These are phyloP conservation scores for Ctenoplectra terminalis DNA, from an alignment of 1,140 invertebrate genomes.

Conservation along the genomic window DNA sequence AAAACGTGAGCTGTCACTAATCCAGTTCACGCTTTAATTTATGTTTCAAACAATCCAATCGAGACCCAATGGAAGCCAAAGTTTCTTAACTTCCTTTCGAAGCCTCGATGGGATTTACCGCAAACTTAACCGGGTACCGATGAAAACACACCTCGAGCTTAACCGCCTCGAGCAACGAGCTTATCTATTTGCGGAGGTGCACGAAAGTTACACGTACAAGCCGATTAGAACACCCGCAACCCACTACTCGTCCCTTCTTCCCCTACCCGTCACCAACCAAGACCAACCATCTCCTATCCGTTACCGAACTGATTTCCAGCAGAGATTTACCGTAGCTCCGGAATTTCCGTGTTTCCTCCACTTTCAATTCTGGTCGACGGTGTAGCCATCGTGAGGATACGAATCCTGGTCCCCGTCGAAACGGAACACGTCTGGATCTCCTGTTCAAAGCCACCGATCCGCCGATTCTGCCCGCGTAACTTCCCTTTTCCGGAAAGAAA, in stretches of 20 bases:
- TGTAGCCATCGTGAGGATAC: constrained; percentile 25
- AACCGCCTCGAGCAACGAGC: constrained; percentile 49
- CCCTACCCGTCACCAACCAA: neutral
- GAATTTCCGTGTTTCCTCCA: constrained; percentile 60
- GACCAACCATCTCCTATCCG: neutral
- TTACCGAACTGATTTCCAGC: constrained; percentile 52
- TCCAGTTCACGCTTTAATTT: neutral
- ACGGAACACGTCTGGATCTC: constrained; percentile 50
- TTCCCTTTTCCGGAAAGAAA: neutral
- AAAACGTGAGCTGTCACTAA: neutral
- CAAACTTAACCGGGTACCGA: constrained; percentile 43
- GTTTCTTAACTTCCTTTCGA: constrained; percentile 1
- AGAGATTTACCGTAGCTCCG: constrained; percentile 59
- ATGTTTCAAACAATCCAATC: neutral
- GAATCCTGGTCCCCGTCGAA: constrained; percentile 9
- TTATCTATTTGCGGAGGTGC: constrained; percentile 57
- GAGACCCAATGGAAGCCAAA: neutral
- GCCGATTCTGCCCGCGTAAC: constrained; percentile 20
- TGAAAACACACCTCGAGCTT: constrained; percentile 55
- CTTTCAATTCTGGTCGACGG: constrained; percentile 51
- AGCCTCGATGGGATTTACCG: constrained; percentile 41
- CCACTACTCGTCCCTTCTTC: neutral
- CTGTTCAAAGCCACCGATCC: constrained; percentile 42
- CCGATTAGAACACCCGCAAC: constrained; percentile 60
- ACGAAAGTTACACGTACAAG: constrained; percentile 60